Percentiles rank a stretch among this genome's conserved stretches.
Evolutionary conservation across 2,888 invertebrate species (phyloP).

Genomic region (Chrysolina americana): DNA sequence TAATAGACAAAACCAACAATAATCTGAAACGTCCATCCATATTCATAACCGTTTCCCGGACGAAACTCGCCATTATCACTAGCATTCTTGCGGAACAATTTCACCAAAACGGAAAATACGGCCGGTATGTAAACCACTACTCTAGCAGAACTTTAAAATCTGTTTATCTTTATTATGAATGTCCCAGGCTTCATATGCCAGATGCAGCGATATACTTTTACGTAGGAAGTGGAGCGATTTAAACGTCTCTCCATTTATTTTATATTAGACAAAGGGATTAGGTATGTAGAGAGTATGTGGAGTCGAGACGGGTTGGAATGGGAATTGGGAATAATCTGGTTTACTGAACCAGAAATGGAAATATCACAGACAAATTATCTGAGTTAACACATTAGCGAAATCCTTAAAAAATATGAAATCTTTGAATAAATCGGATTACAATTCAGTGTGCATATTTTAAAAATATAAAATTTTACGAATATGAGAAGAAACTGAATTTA

Average conservation of each 20-base stretch:
- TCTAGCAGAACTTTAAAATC: not conserved
- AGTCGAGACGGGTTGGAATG: not conserved
- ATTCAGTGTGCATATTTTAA: too few relatives aligned
- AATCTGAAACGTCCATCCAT: conserved; percentile 11
- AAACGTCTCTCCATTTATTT: not conserved
- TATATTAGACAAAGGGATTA: conserved; percentile 5
- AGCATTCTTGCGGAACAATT: conserved; percentile 7
- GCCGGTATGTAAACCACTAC: conserved; percentile 9
- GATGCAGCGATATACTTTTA: conserved; percentile 4
- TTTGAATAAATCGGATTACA: too few relatives aligned
- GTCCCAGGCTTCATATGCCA: not conserved
- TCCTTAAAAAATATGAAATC: too few relatives aligned
- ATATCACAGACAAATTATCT: too few relatives aligned
- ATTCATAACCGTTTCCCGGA: conserved; percentile 19
- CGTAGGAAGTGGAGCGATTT: not conserved
- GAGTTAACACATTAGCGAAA: too few relatives aligned
- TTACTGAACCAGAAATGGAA: not conserved
- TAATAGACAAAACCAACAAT: conserved; percentile 12
- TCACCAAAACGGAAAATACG: conserved; percentile 1
- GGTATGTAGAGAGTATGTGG: conserved; percentile 5
- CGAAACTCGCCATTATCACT: conserved; percentile 4
- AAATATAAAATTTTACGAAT: too few relatives aligned
- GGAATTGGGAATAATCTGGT: not conserved
- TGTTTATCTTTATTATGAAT: conserved; percentile 7
- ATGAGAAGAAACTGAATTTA: too few relatives aligned